These are phyloP conservation scores for Anomalospiza imberbis DNA, from an alignment of 2,797 vertebrate genomes.

Conservation along the genomic window DNA sequence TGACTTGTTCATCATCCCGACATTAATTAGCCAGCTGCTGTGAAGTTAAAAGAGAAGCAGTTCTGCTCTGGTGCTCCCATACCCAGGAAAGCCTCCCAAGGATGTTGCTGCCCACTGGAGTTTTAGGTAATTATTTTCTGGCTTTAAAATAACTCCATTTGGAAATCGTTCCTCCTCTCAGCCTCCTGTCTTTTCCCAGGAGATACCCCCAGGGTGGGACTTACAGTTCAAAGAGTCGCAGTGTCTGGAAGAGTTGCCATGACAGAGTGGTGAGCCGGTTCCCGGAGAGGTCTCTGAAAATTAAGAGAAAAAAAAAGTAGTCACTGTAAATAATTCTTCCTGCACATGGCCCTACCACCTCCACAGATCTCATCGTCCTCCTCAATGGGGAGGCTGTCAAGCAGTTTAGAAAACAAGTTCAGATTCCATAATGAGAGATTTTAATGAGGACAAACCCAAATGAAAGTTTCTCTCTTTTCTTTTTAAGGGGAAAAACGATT, in stretches of 20 bases:
- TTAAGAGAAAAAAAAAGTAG: background rate
- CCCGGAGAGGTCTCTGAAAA: slow-evolving; percentile 93
- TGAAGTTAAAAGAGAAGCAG: slow-evolving; percentile 18
- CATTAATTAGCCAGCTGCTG: slow-evolving; percentile 8
- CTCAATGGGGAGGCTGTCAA: background rate
- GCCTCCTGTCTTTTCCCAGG: background rate
- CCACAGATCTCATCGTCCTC: background rate
- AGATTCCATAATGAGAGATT: slow-evolving; percentile 16
- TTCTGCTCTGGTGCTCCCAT: slow-evolving; percentile 1
- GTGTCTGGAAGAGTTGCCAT: slow-evolving; percentile 98
- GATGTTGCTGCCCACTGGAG: slow-evolving; percentile 10
- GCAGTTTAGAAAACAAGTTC: background rate
- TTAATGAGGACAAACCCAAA: slow-evolving; percentile 6
- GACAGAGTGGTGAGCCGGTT: slow-evolving; percentile 94
- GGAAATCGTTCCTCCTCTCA: background rate
- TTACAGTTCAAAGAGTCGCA: slow-evolving; percentile 96
- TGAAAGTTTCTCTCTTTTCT: background rate
- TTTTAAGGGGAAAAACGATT: background rate
- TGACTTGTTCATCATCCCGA: slow-evolving; percentile 32
- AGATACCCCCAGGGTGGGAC: slow-evolving; percentile 63
- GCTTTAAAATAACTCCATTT: background rate
- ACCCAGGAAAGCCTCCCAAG: background rate
- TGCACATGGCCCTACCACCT: background rate
- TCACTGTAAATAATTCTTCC: background rate
- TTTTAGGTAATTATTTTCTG: slow-evolving; percentile 5